Evolutionary conservation across 2,797 vertebrate genomes (phyloP), one percentile per base, ranked within the genome.

Genomic region (Diplodus sargus): DNA sequence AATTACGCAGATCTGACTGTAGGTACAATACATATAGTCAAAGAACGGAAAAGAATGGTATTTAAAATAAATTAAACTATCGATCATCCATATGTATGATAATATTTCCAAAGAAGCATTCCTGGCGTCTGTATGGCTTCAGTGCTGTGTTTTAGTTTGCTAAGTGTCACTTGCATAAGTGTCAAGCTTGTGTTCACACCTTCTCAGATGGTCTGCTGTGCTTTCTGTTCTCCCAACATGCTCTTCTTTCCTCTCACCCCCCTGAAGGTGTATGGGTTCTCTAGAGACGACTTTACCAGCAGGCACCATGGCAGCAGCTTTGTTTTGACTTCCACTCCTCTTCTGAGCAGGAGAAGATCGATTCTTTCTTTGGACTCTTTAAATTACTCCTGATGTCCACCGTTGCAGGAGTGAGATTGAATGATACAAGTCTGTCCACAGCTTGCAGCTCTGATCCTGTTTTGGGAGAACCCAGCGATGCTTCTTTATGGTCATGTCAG

Each of bases 401-500:
- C 16, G 62, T 61, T 56, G 34, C 66, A 72, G 59, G 63, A 66
- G 59, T 53, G 73, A 84, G 78, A 86, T 63, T 67, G 63, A 84
- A 81, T 60, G 18, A 52, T 61, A 45, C n/a, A 84, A 69, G 64
- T 75, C 49, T 39, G 39, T 54, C 48, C 76, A 43, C 53, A 42
- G 60, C 67, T 70, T 28, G 11, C 49, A 57, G 56, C 70, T 34
- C n/a, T 15, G 74, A 88, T 80, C 53, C 63, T 72, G 67, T 72
- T 90, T 72, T 84, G 52, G 59, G 71, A 70, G 78, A 86, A 76
- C 53, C 3, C 3, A 7, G 1, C 7, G 69, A 51, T 54, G 66
- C 73, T 78, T 88, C 73, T 85, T 87, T 70, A 88, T 77, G 66
- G 81, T 71, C 52, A 9, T 54, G 84, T 86, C 82, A 84, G 59